Percentiles rank a stretch among this genome's conserved stretches.
Conservation (phyloP, 2,113 vertebrate species). For the Macquaria australasica region DNA sequence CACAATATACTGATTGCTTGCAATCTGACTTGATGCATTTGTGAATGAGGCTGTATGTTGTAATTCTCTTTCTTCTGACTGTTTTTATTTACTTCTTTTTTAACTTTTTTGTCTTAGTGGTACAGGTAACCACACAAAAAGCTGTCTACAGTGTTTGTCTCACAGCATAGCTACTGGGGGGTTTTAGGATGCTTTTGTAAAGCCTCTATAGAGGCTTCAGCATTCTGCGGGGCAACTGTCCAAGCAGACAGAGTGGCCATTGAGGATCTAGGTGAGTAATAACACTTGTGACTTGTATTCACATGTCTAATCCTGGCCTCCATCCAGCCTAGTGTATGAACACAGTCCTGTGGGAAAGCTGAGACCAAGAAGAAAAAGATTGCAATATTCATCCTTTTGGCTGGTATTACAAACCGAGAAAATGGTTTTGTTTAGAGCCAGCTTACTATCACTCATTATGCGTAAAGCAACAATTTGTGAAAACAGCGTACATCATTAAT, state of each 20-base stretch:
- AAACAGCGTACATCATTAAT: constrained; percentile 9
- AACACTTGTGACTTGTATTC: constrained; percentile 63
- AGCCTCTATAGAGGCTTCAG: constrained; percentile 44
- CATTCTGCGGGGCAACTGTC: constrained; percentile 56
- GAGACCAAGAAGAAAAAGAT: constrained; percentile 35
- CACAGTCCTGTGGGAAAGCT: constrained; percentile 54
- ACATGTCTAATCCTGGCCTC: constrained; percentile 59
- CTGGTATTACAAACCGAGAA: constrained; percentile 10
- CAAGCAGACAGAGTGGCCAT: constrained; percentile 57
- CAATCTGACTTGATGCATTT: neutral
- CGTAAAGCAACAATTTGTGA: constrained; percentile 10
- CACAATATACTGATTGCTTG: neutral
- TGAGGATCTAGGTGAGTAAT: constrained; percentile 74
- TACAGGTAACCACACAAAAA: neutral
- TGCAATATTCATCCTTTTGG: constrained; percentile 37
- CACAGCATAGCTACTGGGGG: constrained; percentile 7
- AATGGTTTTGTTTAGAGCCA: constrained; percentile 33
- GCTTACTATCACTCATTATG: constrained; percentile 24
- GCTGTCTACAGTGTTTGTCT: neutral
- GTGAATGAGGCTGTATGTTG: neutral
- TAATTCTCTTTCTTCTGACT: neutral
- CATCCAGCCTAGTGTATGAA: constrained; percentile 47
- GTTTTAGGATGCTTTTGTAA: constrained; percentile 32
- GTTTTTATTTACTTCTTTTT: neutral
- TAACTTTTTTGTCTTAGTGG: neutral